Base-by-base conservation (phyloP, 1,140 invertebrate species). In the Tetramorium simillimum region DNA sequence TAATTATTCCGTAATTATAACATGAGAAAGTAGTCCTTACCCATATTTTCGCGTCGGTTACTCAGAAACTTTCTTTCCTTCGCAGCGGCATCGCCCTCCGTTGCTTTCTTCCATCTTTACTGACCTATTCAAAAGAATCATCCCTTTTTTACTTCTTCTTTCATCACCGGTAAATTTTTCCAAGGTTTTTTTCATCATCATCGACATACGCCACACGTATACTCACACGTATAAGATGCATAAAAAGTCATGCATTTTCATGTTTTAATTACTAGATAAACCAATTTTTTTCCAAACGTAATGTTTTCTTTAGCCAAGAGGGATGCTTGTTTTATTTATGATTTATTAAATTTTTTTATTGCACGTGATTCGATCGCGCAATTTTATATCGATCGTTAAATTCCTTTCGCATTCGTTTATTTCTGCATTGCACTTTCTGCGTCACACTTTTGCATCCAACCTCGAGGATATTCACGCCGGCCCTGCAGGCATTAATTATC, bases 1-100 rank as follows among this genome's bases (percentile, higher is more conserved):
- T 93, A 94, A 94, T 93, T 92, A 94, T 87, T 90, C 89, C 86
- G 91, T 93, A 93, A 94, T 93, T 93, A 93, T 92, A 89, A 88
- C 88, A 93, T 91, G 77, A 92, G 89, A 93, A 94, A 93, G 90
- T 93, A 92, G 91, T 94, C 86, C 92, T 94, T 93, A 93, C 85
- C 87, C 87, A 56, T 86, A 86, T 92, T 93, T 93, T 91, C 90
- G 73, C 91, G 88, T 92, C 89, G 90, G 89, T 93, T 92, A 92
- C 67, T 85, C 78, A 65, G 67, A 75, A 86, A 81, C 67, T 86
- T 89, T 86, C 24, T 75, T 91, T 65, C 56, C 33, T 69, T 56
- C 33, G 9, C 9, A 28, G 16, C 4, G 51, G 4, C 24, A n/a
- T 40, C 33, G 21, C 53, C 6, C 10, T 6, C 21, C 21, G 21